Percentiles rank a stretch among this genome's conserved stretches.
These are phyloP conservation scores for Leptinotarsa defecta DNA, from an alignment of 1,140 invertebrate species.

Conservation along the genomic window DNA sequence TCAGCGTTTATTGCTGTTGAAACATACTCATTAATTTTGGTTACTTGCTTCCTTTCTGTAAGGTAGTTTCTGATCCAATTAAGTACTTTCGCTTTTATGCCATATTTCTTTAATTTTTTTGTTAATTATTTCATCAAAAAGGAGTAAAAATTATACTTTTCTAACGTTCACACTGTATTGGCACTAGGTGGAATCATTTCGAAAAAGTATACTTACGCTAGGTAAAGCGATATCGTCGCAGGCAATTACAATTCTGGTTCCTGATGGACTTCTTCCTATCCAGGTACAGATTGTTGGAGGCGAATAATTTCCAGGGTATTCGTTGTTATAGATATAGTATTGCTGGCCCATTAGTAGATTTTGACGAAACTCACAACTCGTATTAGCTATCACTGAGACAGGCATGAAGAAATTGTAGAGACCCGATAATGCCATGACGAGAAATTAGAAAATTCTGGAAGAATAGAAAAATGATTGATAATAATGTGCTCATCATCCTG, in stretches of 20 bases:
- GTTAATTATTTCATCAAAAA: too few species aligned
- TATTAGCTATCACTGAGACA: conserved; percentile 34
- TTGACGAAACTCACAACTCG: conserved; percentile 44
- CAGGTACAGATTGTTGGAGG: conserved; percentile 58
- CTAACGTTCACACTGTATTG: too few species aligned
- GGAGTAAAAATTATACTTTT: too few species aligned
- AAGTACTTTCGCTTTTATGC: too few species aligned
- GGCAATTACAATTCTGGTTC: conserved; percentile 52
- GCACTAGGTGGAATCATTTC: not conserved
- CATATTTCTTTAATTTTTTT: too few species aligned
- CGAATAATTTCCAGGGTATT: conserved; percentile 59
- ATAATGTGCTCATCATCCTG: too few species aligned
- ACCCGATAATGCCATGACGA: conserved; percentile 32
- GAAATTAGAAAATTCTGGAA: conserved; percentile 15
- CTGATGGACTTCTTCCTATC: conserved; percentile 56
- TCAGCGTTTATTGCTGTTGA: too few species aligned
- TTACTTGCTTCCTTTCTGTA: too few species aligned
- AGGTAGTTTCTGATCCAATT: too few species aligned
- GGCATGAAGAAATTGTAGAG: conserved; percentile 40
- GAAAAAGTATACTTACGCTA: conserved; percentile 53
- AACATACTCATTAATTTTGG: too few species aligned
- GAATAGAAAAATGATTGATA: not conserved
- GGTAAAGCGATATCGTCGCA: conserved; percentile 57
- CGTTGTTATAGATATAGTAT: conserved; percentile 59
- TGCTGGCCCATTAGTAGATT: conserved; percentile 49